These are phyloP conservation scores for Capromys pilorides DNA, from an alignment of 2,797 vertebrate species.

Conservation along the genomic window DNA sequence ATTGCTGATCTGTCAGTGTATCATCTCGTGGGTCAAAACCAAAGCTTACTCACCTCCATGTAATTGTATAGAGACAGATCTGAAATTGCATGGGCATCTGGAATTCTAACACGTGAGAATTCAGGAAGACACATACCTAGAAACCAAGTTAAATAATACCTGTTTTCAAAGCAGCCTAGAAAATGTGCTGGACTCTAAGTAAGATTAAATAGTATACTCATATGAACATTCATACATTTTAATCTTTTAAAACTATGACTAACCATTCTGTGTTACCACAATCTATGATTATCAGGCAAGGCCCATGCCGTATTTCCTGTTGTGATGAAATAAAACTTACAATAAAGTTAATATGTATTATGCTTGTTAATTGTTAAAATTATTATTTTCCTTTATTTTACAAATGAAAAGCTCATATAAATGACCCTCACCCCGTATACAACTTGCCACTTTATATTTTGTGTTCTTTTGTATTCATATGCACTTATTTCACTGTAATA, in stretches of 20 bases:
- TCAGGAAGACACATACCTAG: slow-evolving; percentile 92
- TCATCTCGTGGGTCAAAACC: background rate
- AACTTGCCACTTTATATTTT: background rate
- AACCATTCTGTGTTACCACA: background rate
- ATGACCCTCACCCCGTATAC: background rate
- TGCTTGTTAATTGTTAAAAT: background rate
- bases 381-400: slow-evolving; percentile 11
- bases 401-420: background rate
- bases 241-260: background rate
- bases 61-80: slow-evolving; percentile 99
- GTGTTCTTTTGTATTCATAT: background rate
- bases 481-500: background rate
- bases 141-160: slow-evolving; percentile 57
- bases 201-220: background rate
- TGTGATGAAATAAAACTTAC: slow-evolving; percentile 9
- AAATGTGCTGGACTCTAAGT: background rate
- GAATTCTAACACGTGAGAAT: slow-evolving; percentile 93
- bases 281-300: background rate
- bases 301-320: background rate
- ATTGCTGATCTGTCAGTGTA: background rate
- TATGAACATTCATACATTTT: background rate
- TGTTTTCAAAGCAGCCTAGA: slow-evolving; percentile 34
- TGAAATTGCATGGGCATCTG: slow-evolving; percentile 95
- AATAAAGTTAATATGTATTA: background rate
- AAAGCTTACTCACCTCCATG: slow-evolving; percentile 88